Percentiles rank a stretch among this genome's conserved stretches.
phyloP scores from a whole-genome alignment of 2,113 vertebrate genomes.

The Numenius arquata region DNA sequence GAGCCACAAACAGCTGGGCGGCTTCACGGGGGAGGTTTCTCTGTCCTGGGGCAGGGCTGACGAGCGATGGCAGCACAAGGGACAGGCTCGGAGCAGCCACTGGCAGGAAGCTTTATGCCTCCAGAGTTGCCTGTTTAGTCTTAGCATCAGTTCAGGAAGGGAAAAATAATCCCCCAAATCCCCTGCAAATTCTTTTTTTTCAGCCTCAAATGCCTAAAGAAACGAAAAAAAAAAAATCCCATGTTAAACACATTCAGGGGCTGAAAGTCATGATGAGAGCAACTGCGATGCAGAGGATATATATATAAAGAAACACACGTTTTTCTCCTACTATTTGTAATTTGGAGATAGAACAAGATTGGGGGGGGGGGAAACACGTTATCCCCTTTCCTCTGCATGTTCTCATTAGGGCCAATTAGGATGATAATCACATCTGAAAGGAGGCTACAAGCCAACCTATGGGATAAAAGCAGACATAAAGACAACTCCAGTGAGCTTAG shows the following conservation, averaged over 20 bases:
- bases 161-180: not conserved
- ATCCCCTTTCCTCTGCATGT: slow-evolving; percentile 2
- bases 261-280: not conserved
- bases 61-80: not conserved
- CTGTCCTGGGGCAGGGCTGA: not conserved
- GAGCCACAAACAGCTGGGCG: not conserved
- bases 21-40: not conserved
- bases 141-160: not conserved
- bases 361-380: not conserved
- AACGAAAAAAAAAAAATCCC: not conserved
- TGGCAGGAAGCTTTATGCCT: not conserved
- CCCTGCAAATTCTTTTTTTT: not conserved
- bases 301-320: not conserved
- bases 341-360: not conserved
- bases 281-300: not conserved
- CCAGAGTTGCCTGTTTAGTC: not conserved
- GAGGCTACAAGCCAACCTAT: slow-evolving; percentile 5
- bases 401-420: slow-evolving; percentile 41
- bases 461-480: slow-evolving; percentile 24
- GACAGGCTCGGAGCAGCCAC: not conserved
- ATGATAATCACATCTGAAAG: slow-evolving; percentile 19
- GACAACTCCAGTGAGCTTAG: not conserved
- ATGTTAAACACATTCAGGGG: not conserved
- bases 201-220: not conserved
- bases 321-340: not conserved